Base-by-base conservation (phyloP, 2,797 vertebrate species). In the Chrosomus eos region DNA sequence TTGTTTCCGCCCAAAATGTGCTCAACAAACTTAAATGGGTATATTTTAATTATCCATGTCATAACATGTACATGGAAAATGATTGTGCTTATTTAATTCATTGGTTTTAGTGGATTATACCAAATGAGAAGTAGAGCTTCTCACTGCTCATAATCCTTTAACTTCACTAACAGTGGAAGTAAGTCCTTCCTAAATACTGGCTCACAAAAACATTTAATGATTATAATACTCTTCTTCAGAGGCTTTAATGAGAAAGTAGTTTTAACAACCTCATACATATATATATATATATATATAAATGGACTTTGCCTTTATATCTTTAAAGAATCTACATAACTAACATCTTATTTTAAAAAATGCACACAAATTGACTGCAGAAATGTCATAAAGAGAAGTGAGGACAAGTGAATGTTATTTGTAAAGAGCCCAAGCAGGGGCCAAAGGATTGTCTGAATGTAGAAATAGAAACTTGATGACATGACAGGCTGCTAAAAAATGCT, bases 171-270 rank as follows among this genome's bases (percentile, higher is more conserved):
- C 3, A 48, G 77, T 21, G 21, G 36, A 26, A 67, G 26, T 21
- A 43, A 80, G 28, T 28, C 55, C 36, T 11, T 43, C n/a, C 14
- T 21, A 62, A 82, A 82, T 82, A 28, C 28, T 74, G 18, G 21
- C 40, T 36, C 23, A 48, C 18, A 60, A 60, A 58, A 36, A 23
- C 28, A 36, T 74, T 26, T 64, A 48, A 62, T 53, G 48, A 48
- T 68, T 68, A 68, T 80, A 80, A 80, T 48, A 67, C 78, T 66
- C 16, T 48, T 64, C n/a, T 40, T 71, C 16, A n/a, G 19, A 73
- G 18, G 38, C 36, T 72, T 64, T 64, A 51, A 62, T 64, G 28
- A 45, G 18, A 62, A 23, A 51, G 26, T 11, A 60, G 21, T 53
- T 72, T 48, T 5, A 60, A 68, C 48, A 55, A 60, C 38, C 36